These are phyloP conservation scores for Speoplatyrhinus poulsoni DNA, from an alignment of 2,113 vertebrate species.

Conservation along the genomic window DNA sequence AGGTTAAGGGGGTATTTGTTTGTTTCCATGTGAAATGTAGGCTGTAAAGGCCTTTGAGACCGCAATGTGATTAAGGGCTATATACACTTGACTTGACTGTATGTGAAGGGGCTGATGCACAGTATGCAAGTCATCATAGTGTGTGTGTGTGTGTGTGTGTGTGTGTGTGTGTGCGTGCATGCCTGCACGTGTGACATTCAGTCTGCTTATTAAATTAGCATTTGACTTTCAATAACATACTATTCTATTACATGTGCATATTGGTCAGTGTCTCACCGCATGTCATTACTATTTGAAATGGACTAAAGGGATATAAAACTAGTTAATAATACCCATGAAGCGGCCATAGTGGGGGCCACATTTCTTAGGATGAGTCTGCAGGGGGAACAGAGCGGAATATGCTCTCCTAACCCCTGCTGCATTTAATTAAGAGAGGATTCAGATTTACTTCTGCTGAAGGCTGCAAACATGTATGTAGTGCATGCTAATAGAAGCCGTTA, in stretches of 20 bases:
- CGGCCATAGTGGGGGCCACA: conserved; percentile 8
- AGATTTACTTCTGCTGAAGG: conserved; percentile 15
- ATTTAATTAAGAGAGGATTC: conserved; percentile 39
- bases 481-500: conserved; percentile 39
- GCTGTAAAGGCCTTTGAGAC: too few species aligned
- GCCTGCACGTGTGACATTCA: not conserved
- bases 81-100: not conserved
- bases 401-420: conserved; percentile 2
- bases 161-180: not conserved
- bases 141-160: not conserved
- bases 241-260: conserved; percentile 28
- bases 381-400: conserved; percentile 23
- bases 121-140: not conserved
- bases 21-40: too few species aligned
- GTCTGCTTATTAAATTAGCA: not conserved
- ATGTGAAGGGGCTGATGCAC: not conserved
- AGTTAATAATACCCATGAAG: conserved; percentile 26
- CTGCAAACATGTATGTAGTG: conserved; percentile 15
- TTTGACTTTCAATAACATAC: too few species aligned
- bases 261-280: conserved; percentile 10
- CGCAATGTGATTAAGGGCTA: too few species aligned
- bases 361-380: conserved; percentile 19
- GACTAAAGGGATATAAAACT: not conserved
- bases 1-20: too few species aligned
- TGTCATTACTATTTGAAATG: conserved; percentile 25